Conservation (phyloP, 2,113 vertebrate species). For the Ceratotherium simum region DNA sequence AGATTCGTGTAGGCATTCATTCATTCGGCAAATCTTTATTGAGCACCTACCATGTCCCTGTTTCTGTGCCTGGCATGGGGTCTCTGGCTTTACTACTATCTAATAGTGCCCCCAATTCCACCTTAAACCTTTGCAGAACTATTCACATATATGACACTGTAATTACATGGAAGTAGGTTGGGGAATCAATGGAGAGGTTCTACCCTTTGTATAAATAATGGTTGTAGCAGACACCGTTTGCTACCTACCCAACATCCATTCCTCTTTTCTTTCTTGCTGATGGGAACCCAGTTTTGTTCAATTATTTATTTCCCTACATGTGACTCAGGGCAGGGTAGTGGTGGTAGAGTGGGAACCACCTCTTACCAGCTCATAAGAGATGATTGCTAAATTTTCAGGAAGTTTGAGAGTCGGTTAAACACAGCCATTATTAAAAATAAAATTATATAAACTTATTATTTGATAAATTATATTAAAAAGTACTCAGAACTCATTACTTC, state of each 20-base stretch:
- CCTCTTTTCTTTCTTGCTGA: neutral
- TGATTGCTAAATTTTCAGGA: neutral
- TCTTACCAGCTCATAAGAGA: neutral
- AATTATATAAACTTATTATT: neutral
- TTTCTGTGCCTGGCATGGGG: neutral
- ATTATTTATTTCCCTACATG: neutral
- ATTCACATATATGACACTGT: neutral
- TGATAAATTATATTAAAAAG: neutral
- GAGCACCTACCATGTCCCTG: neutral
- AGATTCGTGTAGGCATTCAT: neutral
- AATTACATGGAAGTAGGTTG: neutral
- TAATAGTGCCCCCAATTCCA: neutral
- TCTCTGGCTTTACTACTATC: neutral
- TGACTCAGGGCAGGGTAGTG: neutral
- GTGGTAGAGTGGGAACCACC: neutral
- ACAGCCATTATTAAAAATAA: conserved; percentile 37
- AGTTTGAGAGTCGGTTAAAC: neutral
- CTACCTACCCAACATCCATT: neutral
- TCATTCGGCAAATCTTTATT: neutral
- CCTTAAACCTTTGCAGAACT: neutral
- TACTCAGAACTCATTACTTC: neutral
- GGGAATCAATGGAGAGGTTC: neutral
- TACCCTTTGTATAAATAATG: neutral
- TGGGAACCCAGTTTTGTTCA: neutral
- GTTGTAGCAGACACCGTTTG: neutral